phyloP scores from a whole-genome alignment of 2,888 invertebrate species.

The Hipparchia semele region DNA sequence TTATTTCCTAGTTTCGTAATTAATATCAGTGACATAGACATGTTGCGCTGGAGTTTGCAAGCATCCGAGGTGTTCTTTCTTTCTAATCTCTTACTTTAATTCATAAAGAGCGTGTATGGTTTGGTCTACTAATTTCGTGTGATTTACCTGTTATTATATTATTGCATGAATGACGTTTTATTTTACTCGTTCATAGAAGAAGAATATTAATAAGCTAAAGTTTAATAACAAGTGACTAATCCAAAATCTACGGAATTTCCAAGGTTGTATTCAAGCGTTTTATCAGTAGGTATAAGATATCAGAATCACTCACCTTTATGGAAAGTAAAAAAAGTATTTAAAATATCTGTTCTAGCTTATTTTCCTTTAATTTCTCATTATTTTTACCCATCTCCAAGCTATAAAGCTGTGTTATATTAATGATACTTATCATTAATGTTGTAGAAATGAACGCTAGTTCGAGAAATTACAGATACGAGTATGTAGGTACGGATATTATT shows the following conservation, averaged over 20 bases:
- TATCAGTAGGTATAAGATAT: neutral
- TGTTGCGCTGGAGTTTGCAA: conserved; percentile 66
- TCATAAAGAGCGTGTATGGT: neutral
- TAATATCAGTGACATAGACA: conserved; percentile 40
- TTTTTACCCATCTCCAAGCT: neutral
- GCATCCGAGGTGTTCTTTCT: conserved; percentile 55
- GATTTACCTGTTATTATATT: too few species aligned
- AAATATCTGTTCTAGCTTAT: neutral
- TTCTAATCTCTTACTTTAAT: conserved; percentile 2
- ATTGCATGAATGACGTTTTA: neutral
- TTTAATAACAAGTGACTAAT: conserved; percentile 6
- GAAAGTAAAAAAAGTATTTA: neutral
- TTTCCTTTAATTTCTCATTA: neutral
- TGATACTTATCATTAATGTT: neutral
- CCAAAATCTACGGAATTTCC: neutral
- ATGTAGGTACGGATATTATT: too few species aligned
- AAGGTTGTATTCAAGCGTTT: neutral
- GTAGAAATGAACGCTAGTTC: too few species aligned
- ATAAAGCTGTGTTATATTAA: neutral
- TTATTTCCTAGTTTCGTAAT: conserved; percentile 7
- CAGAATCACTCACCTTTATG: neutral
- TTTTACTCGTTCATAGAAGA: neutral
- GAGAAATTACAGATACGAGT: too few species aligned
- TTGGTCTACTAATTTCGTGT: neutral
- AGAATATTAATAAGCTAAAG: neutral